Conservation (phyloP, 2,888 invertebrate genomes). For the Chrysomela aeneicollis region DNA sequence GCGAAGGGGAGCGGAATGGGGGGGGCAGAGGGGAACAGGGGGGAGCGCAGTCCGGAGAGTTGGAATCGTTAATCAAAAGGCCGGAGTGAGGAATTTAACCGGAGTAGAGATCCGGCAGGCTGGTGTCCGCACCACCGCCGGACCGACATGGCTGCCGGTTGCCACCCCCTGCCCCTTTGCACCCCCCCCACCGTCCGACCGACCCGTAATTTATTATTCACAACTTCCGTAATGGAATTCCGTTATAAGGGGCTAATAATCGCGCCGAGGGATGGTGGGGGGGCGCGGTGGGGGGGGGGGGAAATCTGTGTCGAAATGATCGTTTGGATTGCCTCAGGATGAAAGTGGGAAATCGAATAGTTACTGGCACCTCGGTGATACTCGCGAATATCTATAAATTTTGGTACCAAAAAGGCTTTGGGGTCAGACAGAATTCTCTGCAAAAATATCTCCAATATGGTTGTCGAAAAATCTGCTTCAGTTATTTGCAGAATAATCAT, state of each 20-base stretch:
- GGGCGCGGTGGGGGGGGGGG: not conserved
- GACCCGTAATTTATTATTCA: slow-evolving; percentile 59
- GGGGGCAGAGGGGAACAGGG: not conserved
- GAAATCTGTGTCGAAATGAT: not conserved
- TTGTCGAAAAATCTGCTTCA: too few species aligned
- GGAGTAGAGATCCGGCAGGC: slow-evolving; percentile 43
- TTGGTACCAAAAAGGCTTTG: too few species aligned
- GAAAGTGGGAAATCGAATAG: too few species aligned
- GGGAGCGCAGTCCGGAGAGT: slow-evolving; percentile 40
- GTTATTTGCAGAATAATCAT: too few species aligned
- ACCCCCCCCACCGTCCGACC: slow-evolving; percentile 28
- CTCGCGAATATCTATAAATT: too few species aligned
- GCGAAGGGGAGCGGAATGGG: not conserved
- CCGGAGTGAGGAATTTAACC: slow-evolving; percentile 40
- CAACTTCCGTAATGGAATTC: slow-evolving; percentile 58
- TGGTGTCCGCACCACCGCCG: slow-evolving; percentile 63
- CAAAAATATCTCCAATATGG: too few species aligned
- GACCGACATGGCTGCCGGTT: slow-evolving; percentile 67
- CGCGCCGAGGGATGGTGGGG: slow-evolving; percentile 36
- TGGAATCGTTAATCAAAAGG: slow-evolving; percentile 57
- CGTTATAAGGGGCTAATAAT: slow-evolving; percentile 55
- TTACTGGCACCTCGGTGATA: too few species aligned
- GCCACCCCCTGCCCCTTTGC: slow-evolving; percentile 57
- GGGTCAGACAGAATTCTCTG: too few species aligned
- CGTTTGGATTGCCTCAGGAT: too few species aligned